Base-by-base conservation (phyloP, 2,888 invertebrate species). In the Nebria salina region DNA sequence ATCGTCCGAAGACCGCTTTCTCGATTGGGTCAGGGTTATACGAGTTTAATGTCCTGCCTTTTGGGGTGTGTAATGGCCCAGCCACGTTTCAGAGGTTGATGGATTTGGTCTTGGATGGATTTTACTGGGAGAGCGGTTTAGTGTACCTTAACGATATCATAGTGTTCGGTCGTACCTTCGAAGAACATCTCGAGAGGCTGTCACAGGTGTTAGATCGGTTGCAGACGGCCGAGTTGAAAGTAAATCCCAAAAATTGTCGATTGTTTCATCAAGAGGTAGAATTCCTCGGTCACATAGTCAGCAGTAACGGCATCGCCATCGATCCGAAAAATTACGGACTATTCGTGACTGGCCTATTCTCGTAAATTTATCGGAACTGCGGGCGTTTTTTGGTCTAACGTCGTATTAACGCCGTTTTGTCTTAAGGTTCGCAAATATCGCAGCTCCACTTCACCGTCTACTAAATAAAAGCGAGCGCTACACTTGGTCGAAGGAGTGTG, bases 111-210 rank as follows among this genome's bases (percentile, higher is more conserved):
- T 20, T 76, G 11, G 76, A 76, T 9, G 76, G 65, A 9, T 26
- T 76, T 7, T 9, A 76, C 42, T 76, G 76, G 65, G 65, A 65
- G 54, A 65, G 65, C 25, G 76, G 65, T 5, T 76, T 76, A 34
- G 76, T 76, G n/a, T 76, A 76, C 65, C 66, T 76, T 1, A 65
- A 76, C 20, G 76, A 76, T 65, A 5, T 76, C 11, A 76, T 76
- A 15, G 25, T 72, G n/a, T 65, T 15, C 11, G 65, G 65, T 15
- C 65, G 65, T 15, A 65, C 9, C 9, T 65, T 65, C 4, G 65
- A 65, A 65, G 65, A 65, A 65, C 65, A 65, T 65, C 65, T 65
- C n/a, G 65, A 2, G 4, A n/a, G 9, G n/a, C 65, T 65, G 4
- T 65, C 65, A 8, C n/a, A 20, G n/a, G 65, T 65, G 20, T 65